Conservation (phyloP, 2,797 vertebrate species). For the Gephyroberyx darwinii region DNA sequence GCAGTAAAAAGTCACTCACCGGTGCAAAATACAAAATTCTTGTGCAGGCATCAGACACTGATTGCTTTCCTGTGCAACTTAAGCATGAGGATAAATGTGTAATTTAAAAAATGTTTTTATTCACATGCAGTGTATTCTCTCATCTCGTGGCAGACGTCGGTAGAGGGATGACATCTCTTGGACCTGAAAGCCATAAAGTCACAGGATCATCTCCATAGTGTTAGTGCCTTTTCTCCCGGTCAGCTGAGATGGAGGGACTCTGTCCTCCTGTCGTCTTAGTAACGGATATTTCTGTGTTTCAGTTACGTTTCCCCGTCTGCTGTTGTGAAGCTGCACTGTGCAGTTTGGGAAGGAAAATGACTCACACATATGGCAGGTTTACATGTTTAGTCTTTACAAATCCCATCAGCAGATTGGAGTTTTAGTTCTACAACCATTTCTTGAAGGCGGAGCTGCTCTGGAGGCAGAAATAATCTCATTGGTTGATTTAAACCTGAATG, state of each 20-base stretch:
- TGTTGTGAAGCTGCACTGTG: slow-evolving; percentile 26
- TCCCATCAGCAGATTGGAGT: neutral
- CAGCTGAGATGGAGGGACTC: neutral
- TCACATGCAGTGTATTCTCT: neutral
- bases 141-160: neutral
- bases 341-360: slow-evolving; percentile 5
- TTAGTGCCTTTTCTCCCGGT: slow-evolving; percentile 38
- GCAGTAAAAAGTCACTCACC: too few species aligned
- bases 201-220: neutral
- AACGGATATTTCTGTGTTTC: neutral
- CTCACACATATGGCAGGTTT: neutral
- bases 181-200: slow-evolving; percentile 26
- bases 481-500: too few species aligned
- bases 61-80: too few species aligned
- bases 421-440: neutral
- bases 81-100: too few species aligned
- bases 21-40: neutral
- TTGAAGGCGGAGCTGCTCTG: neutral
- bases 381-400: neutral
- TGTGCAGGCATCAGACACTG: too few species aligned
- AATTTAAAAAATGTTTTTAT: neutral
- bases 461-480: neutral
- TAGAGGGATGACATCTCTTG: neutral
- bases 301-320: neutral
- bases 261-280: neutral